Conservation (phyloP, 1,140 invertebrate species). For the Drosophila melanica region DNA sequence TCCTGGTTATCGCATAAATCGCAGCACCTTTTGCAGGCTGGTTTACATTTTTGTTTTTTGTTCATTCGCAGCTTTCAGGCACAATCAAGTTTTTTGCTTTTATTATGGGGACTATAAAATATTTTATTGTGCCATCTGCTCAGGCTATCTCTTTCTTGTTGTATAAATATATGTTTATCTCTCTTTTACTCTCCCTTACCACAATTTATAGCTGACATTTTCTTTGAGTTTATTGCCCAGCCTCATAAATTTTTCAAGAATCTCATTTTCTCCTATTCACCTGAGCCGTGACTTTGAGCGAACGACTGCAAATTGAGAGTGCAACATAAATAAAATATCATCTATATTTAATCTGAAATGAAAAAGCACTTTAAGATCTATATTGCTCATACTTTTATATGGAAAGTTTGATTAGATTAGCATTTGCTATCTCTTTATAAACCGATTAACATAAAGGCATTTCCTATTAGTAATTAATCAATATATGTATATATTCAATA, state of each 20-base stretch:
- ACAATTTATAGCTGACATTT: slow-evolving; percentile 68
- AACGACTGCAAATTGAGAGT: not conserved
- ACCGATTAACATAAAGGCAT: not conserved
- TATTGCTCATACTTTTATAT: not conserved
- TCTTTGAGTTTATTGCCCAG: slow-evolving; percentile 64
- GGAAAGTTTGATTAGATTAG: slow-evolving; percentile 10
- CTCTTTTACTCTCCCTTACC: slow-evolving; percentile 13
- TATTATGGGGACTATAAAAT: slow-evolving; percentile 69
- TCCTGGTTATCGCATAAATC: slow-evolving; percentile 61
- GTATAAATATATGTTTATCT: slow-evolving; percentile 10
- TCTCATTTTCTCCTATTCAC: slow-evolving; percentile 55
- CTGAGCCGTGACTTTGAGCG: slow-evolving; percentile 25
- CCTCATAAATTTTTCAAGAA: slow-evolving; percentile 71
- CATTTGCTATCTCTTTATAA: not conserved
- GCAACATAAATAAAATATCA: slow-evolving; percentile 9
- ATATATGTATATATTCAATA: not conserved
- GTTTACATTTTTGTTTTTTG: slow-evolving; percentile 26
- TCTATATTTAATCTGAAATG: slow-evolving; percentile 5
- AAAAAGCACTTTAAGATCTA: not conserved
- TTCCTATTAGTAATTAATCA: not conserved
- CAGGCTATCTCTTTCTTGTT: slow-evolving; percentile 20
- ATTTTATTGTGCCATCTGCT: slow-evolving; percentile 64
- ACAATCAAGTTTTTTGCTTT: slow-evolving; percentile 76
- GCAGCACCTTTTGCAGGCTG: slow-evolving; percentile 36
- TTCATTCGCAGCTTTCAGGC: slow-evolving; percentile 60